A percentile compares a stretch with the other conserved stretches of the same genome.
Evolutionary conservation across 2,888 invertebrate species (phyloP).

Genomic region (Drosophila setosimentum): DNA sequence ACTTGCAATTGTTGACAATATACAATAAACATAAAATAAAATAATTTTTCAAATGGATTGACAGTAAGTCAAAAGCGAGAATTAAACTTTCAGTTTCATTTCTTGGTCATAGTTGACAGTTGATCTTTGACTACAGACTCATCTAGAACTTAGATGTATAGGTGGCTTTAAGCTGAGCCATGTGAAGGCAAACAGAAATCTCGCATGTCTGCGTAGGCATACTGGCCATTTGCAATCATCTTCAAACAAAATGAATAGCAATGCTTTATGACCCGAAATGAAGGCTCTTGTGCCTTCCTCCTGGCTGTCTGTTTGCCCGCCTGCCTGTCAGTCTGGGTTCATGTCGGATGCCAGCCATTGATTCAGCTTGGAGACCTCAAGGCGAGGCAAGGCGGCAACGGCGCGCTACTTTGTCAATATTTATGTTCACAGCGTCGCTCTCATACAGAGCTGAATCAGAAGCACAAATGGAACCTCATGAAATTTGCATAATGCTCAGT

Average conservation of each 20-base stretch:
- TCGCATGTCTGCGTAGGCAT: conserved; percentile 2
- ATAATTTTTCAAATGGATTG: neutral
- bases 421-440: conserved; percentile 43
- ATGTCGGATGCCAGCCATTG: conserved; percentile 17
- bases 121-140: neutral
- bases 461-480: conserved; percentile 38
- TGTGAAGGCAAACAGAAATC: neutral
- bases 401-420: conserved; percentile 60
- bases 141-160: neutral
- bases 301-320: neutral
- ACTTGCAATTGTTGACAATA: neutral
- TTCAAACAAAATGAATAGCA: conserved; percentile 51
- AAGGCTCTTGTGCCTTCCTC: neutral
- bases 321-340: neutral
- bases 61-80: conserved; percentile 2
- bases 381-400: neutral
- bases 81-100: neutral
- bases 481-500: conserved; percentile 67
- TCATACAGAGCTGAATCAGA: conserved; percentile 5
- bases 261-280: conserved; percentile 27
- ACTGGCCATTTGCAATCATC: conserved; percentile 47
- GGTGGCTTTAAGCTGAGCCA: neutral
- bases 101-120: neutral
- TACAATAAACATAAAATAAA: neutral
- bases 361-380: conserved; percentile 3